Conservation (phyloP, 1,140 invertebrate species). For the Meloidogyne exigua region DNA sequence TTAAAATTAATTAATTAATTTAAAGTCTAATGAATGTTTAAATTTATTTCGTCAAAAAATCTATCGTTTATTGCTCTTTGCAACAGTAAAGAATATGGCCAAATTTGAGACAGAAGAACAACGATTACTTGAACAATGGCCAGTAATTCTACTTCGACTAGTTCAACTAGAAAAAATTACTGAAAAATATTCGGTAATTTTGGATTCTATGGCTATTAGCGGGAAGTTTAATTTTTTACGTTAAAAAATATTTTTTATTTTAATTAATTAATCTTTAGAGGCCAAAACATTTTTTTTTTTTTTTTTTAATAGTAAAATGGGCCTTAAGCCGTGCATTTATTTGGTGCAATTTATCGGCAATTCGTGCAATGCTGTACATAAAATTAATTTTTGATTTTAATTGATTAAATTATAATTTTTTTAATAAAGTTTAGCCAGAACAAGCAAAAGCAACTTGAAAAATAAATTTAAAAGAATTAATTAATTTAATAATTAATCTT, state of each 20-base stretch:
- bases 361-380: neutral
- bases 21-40: neutral
- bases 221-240: conserved; percentile 10
- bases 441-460: too few species aligned
- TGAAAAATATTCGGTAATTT: conserved; percentile 3
- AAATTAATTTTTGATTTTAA: neutral
- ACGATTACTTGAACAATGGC: conserved; percentile 13
- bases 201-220: neutral
- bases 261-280: too few species aligned
- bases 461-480: too few species aligned
- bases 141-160: conserved; percentile 2
- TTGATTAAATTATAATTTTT: neutral
- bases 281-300: neutral
- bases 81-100: neutral
- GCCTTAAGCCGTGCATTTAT: neutral
- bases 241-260: neutral
- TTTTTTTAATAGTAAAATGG: conserved; percentile 1
- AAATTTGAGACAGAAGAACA: conserved; percentile 10
- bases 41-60: neutral
- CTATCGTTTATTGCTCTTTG: neutral
- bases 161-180: neutral
- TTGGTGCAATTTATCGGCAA: conserved; percentile 1
- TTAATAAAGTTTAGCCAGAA: neutral
- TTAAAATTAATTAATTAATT: neutral
- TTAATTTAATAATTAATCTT: too few species aligned